Base-by-base conservation (phyloP, 2,888 invertebrate genomes). In the Rhagonycha lutea region DNA sequence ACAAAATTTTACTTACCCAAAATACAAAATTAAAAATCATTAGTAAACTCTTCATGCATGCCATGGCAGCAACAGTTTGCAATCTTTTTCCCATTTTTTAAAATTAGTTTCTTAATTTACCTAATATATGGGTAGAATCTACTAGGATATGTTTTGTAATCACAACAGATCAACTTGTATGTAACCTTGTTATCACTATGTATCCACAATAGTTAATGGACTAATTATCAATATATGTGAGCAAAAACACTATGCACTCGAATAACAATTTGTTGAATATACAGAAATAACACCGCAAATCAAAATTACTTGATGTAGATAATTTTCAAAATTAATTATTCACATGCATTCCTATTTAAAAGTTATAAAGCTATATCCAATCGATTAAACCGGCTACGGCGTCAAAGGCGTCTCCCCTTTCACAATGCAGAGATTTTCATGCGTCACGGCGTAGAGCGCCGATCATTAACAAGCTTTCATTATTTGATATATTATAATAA, bases 11-110 rank as follows among this genome's bases (percentile, higher is more conserved):
- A 89, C 94, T 92, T 88, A 96, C 96, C 94, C 94, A 94, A 88
- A 95, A 95, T 28, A 93, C 88, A 81, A 94, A 90, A 88, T 95
- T 96, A 89, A 95, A 95, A 72, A 94, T 88, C 90, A 95, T 94
- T 78, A 96, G 89, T 61, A 95, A 88, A 1, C 93, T 92, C 86
- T 95, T 95, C 88, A 95, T 91, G 86, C 94, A 94, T 79, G 93
- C 92, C 87, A 94, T 92, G 28, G 93, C 92, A 62, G 94, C 93
- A 79, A 92, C 91, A 80, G 92, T 93, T 86, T 93, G 92, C 80
- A 94, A 89, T 83, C 92, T 91, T 85, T 93, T 93, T n/a, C 92
- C 92, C 94, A 94, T 94, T 79, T 80, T 86, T 18, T 32, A 14
- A 14, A 29, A 62, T 61, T 70, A 47, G 8, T 28, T 60, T 14